Percentiles rank a stretch among this genome's conserved stretches.
Conservation (phyloP, 1,140 invertebrate species). For the Magallana gigas region DNA sequence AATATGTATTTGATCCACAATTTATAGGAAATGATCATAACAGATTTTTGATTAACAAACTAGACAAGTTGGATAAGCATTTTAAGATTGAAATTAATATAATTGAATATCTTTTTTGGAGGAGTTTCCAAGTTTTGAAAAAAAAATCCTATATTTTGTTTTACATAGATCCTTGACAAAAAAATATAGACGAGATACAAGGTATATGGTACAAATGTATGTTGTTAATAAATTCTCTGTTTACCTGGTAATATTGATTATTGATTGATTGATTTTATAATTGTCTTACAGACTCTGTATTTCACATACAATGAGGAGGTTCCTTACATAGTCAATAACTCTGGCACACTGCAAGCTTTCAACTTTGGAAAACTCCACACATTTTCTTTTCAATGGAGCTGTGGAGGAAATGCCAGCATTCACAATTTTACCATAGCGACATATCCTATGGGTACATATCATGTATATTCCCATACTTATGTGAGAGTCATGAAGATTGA, state of each 20-base stretch:
- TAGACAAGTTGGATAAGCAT: no score
- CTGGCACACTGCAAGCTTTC: background rate
- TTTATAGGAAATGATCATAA: no score
- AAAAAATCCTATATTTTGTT: no score
- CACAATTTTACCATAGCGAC: conserved; percentile 16
- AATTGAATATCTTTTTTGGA: no score
- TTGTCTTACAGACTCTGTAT: background rate
- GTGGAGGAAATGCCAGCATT: background rate
- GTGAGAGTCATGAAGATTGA: background rate
- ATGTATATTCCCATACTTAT: conserved; percentile 26
- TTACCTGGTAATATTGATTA: background rate
- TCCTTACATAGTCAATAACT: background rate
- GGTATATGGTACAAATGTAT: no score
- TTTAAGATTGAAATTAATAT: no score
- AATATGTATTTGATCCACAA: no score
- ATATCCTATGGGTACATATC: background rate
- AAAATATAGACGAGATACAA: no score
- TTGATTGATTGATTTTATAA: background rate
- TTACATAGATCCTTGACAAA: no score
- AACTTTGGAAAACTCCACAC: background rate
- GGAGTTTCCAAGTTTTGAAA: no score
- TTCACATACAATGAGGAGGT: background rate
- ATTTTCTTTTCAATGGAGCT: background rate
- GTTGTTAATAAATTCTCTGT: no score
- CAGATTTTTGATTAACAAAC: no score